Evolutionary conservation across 2,797 vertebrate genomes (phyloP).

Genomic region (Falco novaeseelandiae): DNA sequence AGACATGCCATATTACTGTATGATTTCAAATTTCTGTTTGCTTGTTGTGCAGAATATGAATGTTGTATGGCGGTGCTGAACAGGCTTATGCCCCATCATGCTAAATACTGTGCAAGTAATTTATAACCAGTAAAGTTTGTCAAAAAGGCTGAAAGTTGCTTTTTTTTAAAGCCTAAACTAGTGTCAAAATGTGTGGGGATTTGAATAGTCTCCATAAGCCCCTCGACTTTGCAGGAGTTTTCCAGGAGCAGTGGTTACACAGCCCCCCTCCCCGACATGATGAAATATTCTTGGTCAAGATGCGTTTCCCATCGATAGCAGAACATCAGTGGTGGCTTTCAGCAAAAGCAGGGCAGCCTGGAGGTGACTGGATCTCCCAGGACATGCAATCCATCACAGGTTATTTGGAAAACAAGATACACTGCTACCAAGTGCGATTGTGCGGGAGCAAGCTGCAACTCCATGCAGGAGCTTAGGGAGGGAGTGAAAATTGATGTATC

Average conservation of each 20-base stretch:
- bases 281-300: neutral
- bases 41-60: neutral
- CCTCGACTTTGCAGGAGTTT: neutral
- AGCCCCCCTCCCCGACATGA: rapidly evolving
- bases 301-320: neutral
- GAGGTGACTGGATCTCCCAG: neutral
- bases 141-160: neutral
- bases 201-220: neutral
- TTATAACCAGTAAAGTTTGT: neutral
- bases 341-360: neutral
- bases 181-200: neutral
- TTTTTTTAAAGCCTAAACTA: neutral
- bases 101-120: neutral
- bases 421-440: neutral
- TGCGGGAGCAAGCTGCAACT: neutral
- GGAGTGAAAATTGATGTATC: neutral
- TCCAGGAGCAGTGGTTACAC: neutral
- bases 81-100: neutral
- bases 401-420: neutral
- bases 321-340: neutral
- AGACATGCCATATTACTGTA: neutral
- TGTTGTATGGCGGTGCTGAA: neutral
- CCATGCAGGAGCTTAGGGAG: neutral
- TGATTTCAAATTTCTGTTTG: neutral
- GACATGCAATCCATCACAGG: neutral